Evolutionary conservation across 2,113 vertebrate species (phyloP), one percentile per base, ranked within the genome.

Genomic region (Indicator maculatus): DNA sequence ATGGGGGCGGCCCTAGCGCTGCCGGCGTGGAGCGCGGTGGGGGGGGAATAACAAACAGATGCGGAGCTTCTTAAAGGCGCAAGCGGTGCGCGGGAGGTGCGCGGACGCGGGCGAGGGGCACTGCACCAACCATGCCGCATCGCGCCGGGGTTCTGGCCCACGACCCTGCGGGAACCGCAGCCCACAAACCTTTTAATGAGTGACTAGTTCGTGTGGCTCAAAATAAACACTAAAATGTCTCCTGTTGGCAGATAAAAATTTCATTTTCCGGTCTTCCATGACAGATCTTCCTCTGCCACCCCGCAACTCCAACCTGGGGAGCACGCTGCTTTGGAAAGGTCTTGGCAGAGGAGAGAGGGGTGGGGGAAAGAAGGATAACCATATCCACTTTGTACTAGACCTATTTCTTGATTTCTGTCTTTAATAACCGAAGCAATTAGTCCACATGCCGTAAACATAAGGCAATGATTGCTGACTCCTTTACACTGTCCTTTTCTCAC

Each of bases 31-130:
- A 63, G 83, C 45, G 55, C 58, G 36, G 36, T 36, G 78, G 60
- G 86, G 83, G 84, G 79, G 73, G 76, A 63, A 90, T 38, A 95
- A 95, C 92, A 94, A 94, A 90, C 79, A 69, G 50, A 36, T 27
- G 83, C 79, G 56, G 7, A 9, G 17, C 60, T 74, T 80, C 89
- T 95, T 95, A 93, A 95, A 94, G 92, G 79, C 16, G n/a, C 88
- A 55, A 47, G 28, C 36, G 14, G 18, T 28, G 27, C n/a, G 26
- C 24, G 12, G 55, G 7, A 20, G 16, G 24, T 21, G 63, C 28
- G 33, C 58, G 26, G 58, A 7, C 36, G 28, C 39, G 26, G 64
- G 9, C 13, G 39, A 8, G 56, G 58, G 16, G 26, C 8, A 21
- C 26, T 24, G 61, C 77, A 10, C 26, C 69, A 52, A 15, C 7